phyloP scores from a whole-genome alignment of 2,797 vertebrate species.

The Peromyscus melanophrys region DNA sequence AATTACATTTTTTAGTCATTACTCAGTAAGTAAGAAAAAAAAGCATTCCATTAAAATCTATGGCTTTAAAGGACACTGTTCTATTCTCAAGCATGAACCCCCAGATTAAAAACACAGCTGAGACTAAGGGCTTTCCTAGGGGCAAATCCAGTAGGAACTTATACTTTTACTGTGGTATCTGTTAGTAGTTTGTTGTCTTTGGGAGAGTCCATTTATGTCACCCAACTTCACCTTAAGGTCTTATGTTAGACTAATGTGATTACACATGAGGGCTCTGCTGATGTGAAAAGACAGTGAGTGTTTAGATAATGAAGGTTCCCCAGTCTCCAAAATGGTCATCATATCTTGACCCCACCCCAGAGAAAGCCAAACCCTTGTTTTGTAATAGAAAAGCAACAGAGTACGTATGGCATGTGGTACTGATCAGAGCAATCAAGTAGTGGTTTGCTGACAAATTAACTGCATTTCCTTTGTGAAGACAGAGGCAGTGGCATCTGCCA shows the following conservation, averaged over 20 bases:
- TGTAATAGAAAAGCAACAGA: background rate
- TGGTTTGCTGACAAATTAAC: background rate
- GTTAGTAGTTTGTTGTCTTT: background rate
- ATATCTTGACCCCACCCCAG: background rate
- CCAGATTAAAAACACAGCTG: background rate
- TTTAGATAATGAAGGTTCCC: background rate
- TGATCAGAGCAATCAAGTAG: background rate
- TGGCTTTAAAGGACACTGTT: background rate
- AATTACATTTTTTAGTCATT: background rate
- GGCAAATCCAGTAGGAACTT: background rate
- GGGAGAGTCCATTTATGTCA: background rate
- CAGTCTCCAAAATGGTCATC: background rate
- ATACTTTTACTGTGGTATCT: background rate
- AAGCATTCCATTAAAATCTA: background rate
- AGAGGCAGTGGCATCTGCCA: background rate
- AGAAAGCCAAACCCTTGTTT: background rate
- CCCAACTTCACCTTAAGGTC: background rate
- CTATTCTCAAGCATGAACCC: background rate
- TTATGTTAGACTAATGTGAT: background rate
- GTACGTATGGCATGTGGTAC: background rate
- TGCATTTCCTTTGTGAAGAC: background rate
- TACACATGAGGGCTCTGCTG: accelerated
- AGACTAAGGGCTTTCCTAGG: background rate
- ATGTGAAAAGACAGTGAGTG: background rate
- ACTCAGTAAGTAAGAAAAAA: background rate